Evolutionary conservation across 2,888 invertebrate genomes (phyloP), one percentile per base, ranked within the genome.

Genomic region (Unio pictorum): DNA sequence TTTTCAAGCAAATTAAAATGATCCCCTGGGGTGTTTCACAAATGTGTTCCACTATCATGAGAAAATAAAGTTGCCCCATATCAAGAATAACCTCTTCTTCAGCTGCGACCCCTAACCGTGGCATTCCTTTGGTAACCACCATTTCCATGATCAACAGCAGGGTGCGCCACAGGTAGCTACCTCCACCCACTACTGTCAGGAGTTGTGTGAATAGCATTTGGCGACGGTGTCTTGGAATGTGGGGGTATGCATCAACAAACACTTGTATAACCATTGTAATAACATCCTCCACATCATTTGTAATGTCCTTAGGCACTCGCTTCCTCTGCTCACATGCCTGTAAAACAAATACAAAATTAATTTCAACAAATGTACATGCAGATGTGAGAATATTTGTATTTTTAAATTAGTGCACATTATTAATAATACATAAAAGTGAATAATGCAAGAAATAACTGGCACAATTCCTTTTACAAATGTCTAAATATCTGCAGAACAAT

Each of bases 191-290:
- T 0, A 95, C 94, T 55, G 93, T 92, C n/a, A 97, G 91, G 3
- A 98, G 91, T 63, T 88, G 87, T 15, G 84, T 83, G 79, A 96
- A 97, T 0, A 98, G 91, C 0, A 95, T 94, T 68, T 94, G 90
- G 68, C 97, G 92, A 61, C 99, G 93, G 89, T 99, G 99, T 82
- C 95, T 95, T 0, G 99, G 98, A 23, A 99, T 95, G 90, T 99
- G 96, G 0, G 95, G 92, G 61, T 97, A 92, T 0, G 96, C 96
- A 84, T 95, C 95, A 0, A 97, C 95, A 89, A 99, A 99, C 62
- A 98, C 95, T 62, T 96, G 93, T 28, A 97, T 91, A 68, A 86
- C 83, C 81, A 84, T 81, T 61, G 85, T 83, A 69, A 86, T 82
- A 54, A 87, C 76, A 59, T 82, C 83, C 56, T 81, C 81, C 56